Percentiles rank a stretch among this genome's conserved stretches.
Conservation (phyloP, 1,140 invertebrate genomes). For the Drosophila sechellia region DNA sequence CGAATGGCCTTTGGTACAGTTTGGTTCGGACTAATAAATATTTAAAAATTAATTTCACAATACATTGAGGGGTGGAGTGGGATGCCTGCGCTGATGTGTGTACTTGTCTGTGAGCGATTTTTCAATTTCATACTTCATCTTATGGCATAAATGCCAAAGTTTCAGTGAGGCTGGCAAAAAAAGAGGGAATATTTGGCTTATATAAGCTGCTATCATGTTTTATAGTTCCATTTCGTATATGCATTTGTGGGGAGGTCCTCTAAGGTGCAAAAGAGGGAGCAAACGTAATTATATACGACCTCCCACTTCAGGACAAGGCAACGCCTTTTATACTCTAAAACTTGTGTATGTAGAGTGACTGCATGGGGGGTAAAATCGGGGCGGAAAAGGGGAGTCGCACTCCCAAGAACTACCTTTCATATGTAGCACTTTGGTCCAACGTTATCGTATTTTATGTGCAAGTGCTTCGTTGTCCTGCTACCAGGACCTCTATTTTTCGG, state of each 20-base stretch:
- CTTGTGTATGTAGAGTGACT: constrained; percentile 29
- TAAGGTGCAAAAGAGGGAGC: constrained; percentile 57
- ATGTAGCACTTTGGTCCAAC: constrained; percentile 75
- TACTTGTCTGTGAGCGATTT: constrained; percentile 64
- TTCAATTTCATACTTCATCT: constrained; percentile 83
- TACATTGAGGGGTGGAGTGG: constrained; percentile 39
- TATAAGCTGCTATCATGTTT: constrained; percentile 72
- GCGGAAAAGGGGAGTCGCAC: background rate
- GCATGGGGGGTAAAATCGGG: background rate
- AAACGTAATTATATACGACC: constrained; percentile 70
- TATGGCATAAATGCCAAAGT: constrained; percentile 82
- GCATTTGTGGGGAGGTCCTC: constrained; percentile 11
- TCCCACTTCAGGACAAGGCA: constrained; percentile 17
- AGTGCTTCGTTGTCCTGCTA: constrained; percentile 44
- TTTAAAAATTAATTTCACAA: constrained; percentile 84
- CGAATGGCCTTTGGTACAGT: constrained; percentile 29
- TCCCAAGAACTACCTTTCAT: constrained; percentile 72
- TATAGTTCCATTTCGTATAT: constrained; percentile 33
- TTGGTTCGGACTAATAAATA: constrained; percentile 68
- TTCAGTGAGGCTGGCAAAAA: constrained; percentile 11
- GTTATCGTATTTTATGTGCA: constrained; percentile 82
- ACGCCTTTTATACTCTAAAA: constrained; percentile 71
- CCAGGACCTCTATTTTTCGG: constrained; percentile 12
- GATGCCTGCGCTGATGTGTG: background rate
- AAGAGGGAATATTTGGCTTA: constrained; percentile 40